Base-by-base conservation (phyloP, 2,888 invertebrate species). In the Pherbina coryleti region DNA sequence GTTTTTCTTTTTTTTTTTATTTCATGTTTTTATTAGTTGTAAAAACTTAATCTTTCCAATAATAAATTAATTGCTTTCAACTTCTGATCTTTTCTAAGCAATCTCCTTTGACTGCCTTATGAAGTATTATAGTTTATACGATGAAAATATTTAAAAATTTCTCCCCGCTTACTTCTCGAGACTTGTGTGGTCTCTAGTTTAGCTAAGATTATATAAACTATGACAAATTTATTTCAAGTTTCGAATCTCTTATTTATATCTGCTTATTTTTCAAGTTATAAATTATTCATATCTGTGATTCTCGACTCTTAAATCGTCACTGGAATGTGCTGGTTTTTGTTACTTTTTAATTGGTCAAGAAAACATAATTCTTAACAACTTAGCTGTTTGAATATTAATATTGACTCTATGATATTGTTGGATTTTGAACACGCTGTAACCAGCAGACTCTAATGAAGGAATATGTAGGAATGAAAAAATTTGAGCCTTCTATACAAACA, bases 201-300 rank as follows among this genome's bases (percentile, higher is more conserved):
- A 22, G 55, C 22, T 79, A 62, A 74, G 55, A 76, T 79, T 77
- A 78, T 78, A 60, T 81, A 84, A 84, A 85, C 87, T 85, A 85
- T 86, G 87, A 87, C 87, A 86, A 86, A 87, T 86, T 84, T 84
- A 84, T 85, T 84, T 87, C 81, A 81, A 83, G 81, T 83, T 79
- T 81, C 64, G 14, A 14, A n/a, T 64, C 31, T 28, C 17, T 64
- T n/a, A 14, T 64, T 31, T 11, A 31, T 31, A 31, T 31, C 31
- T 8, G 64, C n/a, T 31, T 31, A 34, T 64, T 64, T 64, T 64
- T 64, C n/a, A 11, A 31, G 4, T 22, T 31, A 64, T 64, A 31
- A 64, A 31, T 64, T 64, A 64, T 64, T 28, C 64, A 64, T 31
- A 64, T 31, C 64, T 25, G 8, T 31, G n/a, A 31, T 17, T 22